Evolutionary conservation across 1,140 invertebrate species (phyloP).

Genomic region (Sitobion miscanthi): DNA sequence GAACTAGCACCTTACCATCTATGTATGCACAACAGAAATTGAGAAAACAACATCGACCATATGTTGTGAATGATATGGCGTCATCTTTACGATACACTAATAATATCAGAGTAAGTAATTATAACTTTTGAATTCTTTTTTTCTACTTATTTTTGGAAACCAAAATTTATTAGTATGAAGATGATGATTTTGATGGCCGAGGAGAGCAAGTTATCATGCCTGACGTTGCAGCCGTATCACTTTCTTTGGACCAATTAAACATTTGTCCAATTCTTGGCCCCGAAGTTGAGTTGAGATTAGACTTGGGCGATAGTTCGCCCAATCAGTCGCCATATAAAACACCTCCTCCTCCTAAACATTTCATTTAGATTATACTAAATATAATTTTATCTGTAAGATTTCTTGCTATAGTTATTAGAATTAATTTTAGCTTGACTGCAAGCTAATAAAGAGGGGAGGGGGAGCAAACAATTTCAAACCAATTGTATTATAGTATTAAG

Average conservation of each 20-base stretch:
- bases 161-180: conserved; percentile 29
- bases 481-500: not conserved
- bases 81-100: conserved; percentile 44
- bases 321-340: conserved; percentile 55
- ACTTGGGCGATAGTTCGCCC: conserved; percentile 40
- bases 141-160: not conserved
- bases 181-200: conserved; percentile 44
- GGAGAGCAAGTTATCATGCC: conserved; percentile 47
- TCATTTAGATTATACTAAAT: conserved; percentile 35
- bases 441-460: not conserved
- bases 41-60: conserved; percentile 49
- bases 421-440: not conserved
- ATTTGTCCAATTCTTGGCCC: conserved; percentile 43
- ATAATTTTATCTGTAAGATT: not conserved
- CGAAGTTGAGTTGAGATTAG: conserved; percentile 42
- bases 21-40: conserved; percentile 39
- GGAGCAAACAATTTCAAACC: not conserved
- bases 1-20: conserved; percentile 42
- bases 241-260: conserved; percentile 48
- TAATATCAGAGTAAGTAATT: conserved; percentile 50
- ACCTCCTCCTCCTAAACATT: conserved; percentile 54
- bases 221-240: conserved; percentile 51
- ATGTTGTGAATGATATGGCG: conserved; percentile 38
- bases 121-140: not conserved
- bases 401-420: not conserved